phyloP scores from a whole-genome alignment of 2,797 vertebrate genomes.

The Brachyrhaphis roseni region DNA sequence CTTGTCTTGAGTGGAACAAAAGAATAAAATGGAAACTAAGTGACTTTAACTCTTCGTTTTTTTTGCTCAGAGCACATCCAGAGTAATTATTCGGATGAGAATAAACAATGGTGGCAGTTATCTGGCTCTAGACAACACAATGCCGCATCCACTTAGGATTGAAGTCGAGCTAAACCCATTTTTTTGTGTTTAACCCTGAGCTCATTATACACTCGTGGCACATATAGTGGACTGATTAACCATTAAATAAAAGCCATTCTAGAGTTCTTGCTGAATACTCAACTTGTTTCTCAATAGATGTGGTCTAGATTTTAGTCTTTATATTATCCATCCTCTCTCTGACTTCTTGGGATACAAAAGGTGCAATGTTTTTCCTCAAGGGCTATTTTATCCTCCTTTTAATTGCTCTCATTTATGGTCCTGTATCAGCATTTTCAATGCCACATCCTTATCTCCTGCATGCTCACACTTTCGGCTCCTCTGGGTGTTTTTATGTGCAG shows the following conservation, averaged over 20 bases:
- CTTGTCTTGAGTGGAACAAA: slow-evolving; percentile 6
- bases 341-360: slow-evolving; percentile 32
- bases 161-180: slow-evolving; percentile 52
- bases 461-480: neutral
- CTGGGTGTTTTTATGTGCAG: slow-evolving; percentile 69
- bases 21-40: slow-evolving; percentile 16
- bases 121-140: slow-evolving; percentile 65
- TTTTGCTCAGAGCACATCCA: slow-evolving; percentile 41
- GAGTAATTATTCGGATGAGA: slow-evolving; percentile 72
- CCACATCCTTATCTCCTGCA: slow-evolving; percentile 10
- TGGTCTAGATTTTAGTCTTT: slow-evolving; percentile 41
- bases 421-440: slow-evolving; percentile 40
- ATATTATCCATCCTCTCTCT: slow-evolving; percentile 21
- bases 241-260: slow-evolving; percentile 60
- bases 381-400: slow-evolving; percentile 7
- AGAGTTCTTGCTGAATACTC: slow-evolving; percentile 60
- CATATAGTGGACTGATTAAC: slow-evolving; percentile 58
- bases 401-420: slow-evolving; percentile 30
- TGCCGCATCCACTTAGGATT: slow-evolving; percentile 60
- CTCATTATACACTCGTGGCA: slow-evolving; percentile 61
- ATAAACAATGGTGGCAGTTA: slow-evolving; percentile 71
- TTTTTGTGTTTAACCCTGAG: slow-evolving; percentile 10
- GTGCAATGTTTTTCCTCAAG: slow-evolving; percentile 1
- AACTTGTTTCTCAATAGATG: slow-evolving; percentile 54
- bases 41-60: slow-evolving; percentile 27